phyloP scores from a whole-genome alignment of 2,888 invertebrate genomes.

The Nysson spinosus region DNA sequence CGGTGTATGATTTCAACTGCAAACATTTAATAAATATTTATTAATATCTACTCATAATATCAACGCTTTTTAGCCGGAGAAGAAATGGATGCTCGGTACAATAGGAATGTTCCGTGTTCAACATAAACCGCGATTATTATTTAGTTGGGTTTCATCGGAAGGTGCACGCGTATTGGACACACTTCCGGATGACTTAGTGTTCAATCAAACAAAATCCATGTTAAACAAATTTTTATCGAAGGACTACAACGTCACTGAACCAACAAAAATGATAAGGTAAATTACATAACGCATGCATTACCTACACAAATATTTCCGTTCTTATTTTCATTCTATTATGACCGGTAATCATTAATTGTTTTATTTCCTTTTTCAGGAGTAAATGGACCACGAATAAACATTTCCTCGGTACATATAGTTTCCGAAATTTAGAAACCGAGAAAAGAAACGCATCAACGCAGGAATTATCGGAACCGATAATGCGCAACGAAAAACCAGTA shows the following conservation, averaged over 20 bases:
- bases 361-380: constrained; percentile 81
- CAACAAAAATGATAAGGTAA: constrained; percentile 79
- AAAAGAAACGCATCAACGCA: constrained; percentile 76
- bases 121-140: constrained; percentile 81
- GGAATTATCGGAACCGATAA: constrained; percentile 79
- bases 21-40: too few relatives aligned
- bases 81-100: constrained; percentile 82
- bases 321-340: not conserved
- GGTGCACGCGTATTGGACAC: constrained; percentile 82
- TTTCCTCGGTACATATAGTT: constrained; percentile 86
- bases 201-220: constrained; percentile 77
- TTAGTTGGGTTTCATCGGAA: constrained; percentile 83
- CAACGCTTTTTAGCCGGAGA: constrained; percentile 65
- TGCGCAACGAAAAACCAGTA: constrained; percentile 71
- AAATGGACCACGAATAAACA: constrained; percentile 84
- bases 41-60: too few relatives aligned
- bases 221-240: constrained; percentile 79
- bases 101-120: constrained; percentile 82
- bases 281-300: too few relatives aligned
- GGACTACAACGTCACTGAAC: constrained; percentile 78
- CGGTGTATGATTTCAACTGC: too few relatives aligned
- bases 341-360: not conserved
- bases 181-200: constrained; percentile 78
- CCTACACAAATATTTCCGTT: too few relatives aligned
- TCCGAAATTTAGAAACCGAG: constrained; percentile 79